A percentile compares a stretch with the other conserved stretches of the same genome.
Conservation (phyloP, 2,113 vertebrate genomes). For the Eulacestoma nigropectus region DNA sequence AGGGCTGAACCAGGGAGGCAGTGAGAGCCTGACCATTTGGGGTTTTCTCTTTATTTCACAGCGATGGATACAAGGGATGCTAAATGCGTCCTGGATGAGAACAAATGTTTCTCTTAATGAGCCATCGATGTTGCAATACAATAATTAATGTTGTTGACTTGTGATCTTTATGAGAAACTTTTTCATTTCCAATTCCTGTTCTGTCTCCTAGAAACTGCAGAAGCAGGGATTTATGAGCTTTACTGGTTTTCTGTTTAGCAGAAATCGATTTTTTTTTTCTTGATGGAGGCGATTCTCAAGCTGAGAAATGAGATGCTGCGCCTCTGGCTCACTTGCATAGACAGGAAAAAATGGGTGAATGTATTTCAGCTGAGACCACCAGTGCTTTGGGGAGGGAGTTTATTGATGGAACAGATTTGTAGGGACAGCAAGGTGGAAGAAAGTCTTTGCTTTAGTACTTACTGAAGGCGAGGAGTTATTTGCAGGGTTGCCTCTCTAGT, state of each 20-base stretch:
- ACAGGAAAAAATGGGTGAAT: not conserved
- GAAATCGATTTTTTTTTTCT: not conserved
- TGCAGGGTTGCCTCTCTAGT: not conserved
- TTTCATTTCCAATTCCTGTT: not conserved
- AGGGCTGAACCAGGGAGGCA: not conserved
- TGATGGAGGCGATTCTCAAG: not conserved
- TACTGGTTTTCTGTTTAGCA: not conserved
- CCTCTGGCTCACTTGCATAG: not conserved
- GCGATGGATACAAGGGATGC: not conserved
- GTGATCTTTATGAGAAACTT: not conserved
- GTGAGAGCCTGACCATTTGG: not conserved
- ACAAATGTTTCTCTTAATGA: not conserved
- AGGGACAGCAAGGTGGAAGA: not conserved
- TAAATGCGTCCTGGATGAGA: not conserved
- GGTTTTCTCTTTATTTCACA: not conserved
- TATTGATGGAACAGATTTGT: not conserved
- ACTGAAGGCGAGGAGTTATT: not conserved
- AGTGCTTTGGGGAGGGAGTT: not conserved
- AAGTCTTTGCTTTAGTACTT: not conserved
- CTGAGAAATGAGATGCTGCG: not conserved
- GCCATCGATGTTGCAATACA: not conserved
- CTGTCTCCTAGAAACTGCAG: not conserved
- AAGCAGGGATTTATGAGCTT: not conserved
- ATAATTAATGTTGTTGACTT: not conserved
- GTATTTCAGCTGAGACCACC: not conserved